phyloP scores from a whole-genome alignment of 2,797 vertebrate genomes.

The Coluber constrictor region DNA sequence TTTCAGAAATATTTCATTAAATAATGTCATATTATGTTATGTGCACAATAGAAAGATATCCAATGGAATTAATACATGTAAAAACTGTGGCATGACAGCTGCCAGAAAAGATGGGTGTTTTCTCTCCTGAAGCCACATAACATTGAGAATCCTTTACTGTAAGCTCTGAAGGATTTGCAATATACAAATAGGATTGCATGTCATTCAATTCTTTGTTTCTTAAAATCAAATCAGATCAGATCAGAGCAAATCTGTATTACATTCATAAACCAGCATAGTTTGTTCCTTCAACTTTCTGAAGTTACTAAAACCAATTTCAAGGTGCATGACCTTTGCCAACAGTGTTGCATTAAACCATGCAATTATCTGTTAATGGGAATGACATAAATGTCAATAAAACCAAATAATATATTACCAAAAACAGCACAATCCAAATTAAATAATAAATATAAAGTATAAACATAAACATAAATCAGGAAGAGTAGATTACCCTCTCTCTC shows the following conservation, averaged over 20 bases:
- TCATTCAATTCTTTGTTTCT: background rate
- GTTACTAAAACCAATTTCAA: background rate
- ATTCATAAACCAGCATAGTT: background rate
- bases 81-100: background rate
- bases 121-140: slow-evolving; percentile 6
- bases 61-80: slow-evolving; percentile 22
- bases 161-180: background rate
- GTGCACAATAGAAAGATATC: background rate
- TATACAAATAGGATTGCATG: background rate
- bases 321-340: background rate
- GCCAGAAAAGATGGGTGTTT: slow-evolving; percentile 12
- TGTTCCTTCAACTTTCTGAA: background rate
- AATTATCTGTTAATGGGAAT: background rate
- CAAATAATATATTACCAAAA: background rate
- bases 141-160: background rate
- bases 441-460: background rate
- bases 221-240: background rate
- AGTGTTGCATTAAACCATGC: background rate
- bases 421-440: background rate
- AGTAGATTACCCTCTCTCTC: background rate
- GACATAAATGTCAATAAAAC: background rate
- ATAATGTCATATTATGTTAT: slow-evolving; percentile 16
- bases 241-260: background rate
- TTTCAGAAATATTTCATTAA: slow-evolving; percentile 20
- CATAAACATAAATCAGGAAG: background rate